Evolutionary conservation across 2,113 vertebrate species (phyloP).

Genomic region (Vimba vimba): DNA sequence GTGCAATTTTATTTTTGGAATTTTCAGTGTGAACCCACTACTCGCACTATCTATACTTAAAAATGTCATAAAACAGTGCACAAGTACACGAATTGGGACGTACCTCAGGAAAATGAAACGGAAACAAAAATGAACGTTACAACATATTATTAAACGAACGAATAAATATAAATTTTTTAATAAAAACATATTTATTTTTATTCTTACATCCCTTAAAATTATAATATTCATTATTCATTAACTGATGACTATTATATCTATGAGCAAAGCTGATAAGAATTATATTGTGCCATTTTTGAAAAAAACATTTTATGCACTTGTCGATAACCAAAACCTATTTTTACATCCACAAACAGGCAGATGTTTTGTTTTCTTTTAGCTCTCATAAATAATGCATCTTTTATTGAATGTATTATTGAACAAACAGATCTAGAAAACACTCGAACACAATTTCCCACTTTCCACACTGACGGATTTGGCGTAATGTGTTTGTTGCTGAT

Average conservation of each 20-base stretch:
- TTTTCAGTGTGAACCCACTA: too few species aligned
- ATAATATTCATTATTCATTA: background rate
- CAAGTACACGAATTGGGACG: too few species aligned
- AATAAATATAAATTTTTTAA: too few species aligned
- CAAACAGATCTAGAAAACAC: background rate
- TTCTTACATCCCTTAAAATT: too few species aligned
- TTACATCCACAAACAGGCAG: background rate
- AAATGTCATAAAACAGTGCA: too few species aligned
- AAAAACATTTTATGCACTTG: background rate
- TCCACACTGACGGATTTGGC: slow-evolving; percentile 1
- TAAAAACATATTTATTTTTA: too few species aligned
- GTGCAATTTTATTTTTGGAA: too few species aligned
- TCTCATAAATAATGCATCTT: background rate
- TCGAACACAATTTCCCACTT: background rate
- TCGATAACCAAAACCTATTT: background rate
- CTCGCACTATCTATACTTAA: too few species aligned
- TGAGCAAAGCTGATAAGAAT: background rate
- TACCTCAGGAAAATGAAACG: too few species aligned
- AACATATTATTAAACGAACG: too few species aligned
- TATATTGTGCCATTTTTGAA: background rate
- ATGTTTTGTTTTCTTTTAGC: slow-evolving; percentile 10
- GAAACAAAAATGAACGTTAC: too few species aligned
- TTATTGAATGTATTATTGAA: background rate
- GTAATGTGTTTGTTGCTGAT: background rate
- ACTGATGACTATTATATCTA: background rate